These are phyloP conservation scores for Belgica antarctica DNA, from an alignment of 2,888 invertebrate genomes.

Conservation along the genomic window DNA sequence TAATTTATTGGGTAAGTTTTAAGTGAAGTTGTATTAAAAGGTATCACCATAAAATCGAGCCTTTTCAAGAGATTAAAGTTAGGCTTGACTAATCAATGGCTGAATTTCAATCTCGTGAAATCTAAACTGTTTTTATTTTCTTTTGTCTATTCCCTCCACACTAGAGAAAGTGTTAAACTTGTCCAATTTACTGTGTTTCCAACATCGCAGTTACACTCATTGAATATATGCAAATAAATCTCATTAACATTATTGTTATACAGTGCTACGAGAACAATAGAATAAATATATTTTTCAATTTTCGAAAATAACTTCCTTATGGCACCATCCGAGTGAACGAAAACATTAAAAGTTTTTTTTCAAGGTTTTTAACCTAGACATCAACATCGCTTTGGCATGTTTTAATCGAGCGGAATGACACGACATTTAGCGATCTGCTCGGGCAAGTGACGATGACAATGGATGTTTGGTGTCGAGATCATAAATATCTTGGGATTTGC, in stretches of 20 bases:
- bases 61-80: constrained; percentile 2
- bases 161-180: background rate
- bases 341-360: constrained; percentile 29
- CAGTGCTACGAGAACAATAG: constrained; percentile 23
- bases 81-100: background rate
- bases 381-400: background rate
- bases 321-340: constrained; percentile 1
- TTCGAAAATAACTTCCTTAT: constrained; percentile 34
- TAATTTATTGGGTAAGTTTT: no score
- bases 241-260: constrained; percentile 32
- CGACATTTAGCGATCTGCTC: background rate
- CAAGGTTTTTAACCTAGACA: constrained; percentile 33
- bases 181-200: background rate
- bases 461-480: constrained; percentile 8
- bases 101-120: background rate
- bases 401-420: background rate
- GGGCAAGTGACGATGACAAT: constrained; percentile 5
- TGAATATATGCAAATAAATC: constrained; percentile 38
- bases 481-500: background rate
- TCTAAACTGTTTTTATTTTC: no score
- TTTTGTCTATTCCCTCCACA: background rate
- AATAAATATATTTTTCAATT: constrained; percentile 17
- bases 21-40: no score
- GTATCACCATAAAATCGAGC: no score
- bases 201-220: background rate